Evolutionary conservation across 1,140 invertebrate species (phyloP), one percentile per base, ranked within the genome.

Genomic region (Acromyrmex echinatior): DNA sequence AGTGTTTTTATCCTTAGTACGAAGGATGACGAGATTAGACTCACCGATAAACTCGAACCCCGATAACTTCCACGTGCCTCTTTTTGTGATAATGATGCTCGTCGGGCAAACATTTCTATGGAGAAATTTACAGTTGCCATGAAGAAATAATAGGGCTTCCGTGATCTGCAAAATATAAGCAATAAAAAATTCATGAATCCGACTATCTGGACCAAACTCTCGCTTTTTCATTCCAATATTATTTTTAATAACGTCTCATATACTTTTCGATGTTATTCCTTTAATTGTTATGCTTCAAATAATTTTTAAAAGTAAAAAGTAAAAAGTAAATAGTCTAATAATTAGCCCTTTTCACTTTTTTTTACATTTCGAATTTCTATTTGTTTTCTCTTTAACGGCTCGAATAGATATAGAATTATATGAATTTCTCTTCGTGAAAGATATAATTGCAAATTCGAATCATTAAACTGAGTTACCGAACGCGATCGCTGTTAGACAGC

Each of bases 1-100:
- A 39, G 0, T 7, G 10, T n/a, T 10, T 28, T 14, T 35, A 84
- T 63, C 28, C 70, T 71, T 81, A 39, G 16, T 51, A 49, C 49
- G 16, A 66, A 31, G 49, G n/a, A 49, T 35, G 45, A 77, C 16
- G 56, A 65, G 35, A 53, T 28, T 53, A 12, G 21, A 45, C 89
- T 96, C 95, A 98, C 98, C 98, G 90, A 97, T 97, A 96, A 99
- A 99, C 93, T 99, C 99, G 62, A 99, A 96, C 3, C 99, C 99
- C 16, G 97, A 98, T 31, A 99, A 96, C 95, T 99, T 99, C 99
- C 99, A 99, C 10, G 98, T 99, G 53, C 99, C 99, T 66, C 97
- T 97, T 92, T 98, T 98, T n/a, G 98, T 99, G 71, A 99, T 97
- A 66, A 99, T 96, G 87, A 99, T 98, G 88, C 98, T 98, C 86